Percentiles rank a stretch among this genome's conserved stretches.
These are phyloP conservation scores for Istiophorus platypterus DNA, from an alignment of 2,113 vertebrate genomes.

Conservation along the genomic window DNA sequence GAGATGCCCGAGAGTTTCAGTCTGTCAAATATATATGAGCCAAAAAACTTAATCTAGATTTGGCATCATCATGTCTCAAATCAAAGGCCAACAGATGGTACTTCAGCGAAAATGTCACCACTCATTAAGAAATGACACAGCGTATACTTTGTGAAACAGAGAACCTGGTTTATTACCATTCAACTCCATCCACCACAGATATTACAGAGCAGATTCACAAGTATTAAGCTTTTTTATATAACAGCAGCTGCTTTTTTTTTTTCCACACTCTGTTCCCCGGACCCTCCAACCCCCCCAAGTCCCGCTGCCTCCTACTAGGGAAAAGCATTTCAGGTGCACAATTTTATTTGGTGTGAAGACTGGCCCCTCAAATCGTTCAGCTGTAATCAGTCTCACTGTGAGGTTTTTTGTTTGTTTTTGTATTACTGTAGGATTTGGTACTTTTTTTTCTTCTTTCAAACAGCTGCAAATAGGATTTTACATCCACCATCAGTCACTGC, in stretches of 20 bases:
- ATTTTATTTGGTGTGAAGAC: slow-evolving; percentile 82
- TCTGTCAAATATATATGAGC: background rate
- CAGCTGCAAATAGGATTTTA: slow-evolving; percentile 71
- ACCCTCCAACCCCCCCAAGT: slow-evolving; percentile 18
- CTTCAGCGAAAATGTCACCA: slow-evolving; percentile 6
- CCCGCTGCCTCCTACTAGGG: slow-evolving; percentile 63
- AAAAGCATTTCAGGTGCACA: slow-evolving; percentile 79
- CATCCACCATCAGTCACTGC: slow-evolving; percentile 73
- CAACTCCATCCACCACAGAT: slow-evolving; percentile 87
- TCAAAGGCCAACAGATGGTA: background rate
- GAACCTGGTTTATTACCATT: slow-evolving; percentile 88
- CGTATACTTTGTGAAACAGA: slow-evolving; percentile 83
- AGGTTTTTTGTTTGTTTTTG: slow-evolving; percentile 60
- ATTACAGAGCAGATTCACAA: slow-evolving; percentile 88
- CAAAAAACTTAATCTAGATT: background rate
- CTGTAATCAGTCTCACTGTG: slow-evolving; percentile 69
- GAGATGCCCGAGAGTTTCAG: background rate
- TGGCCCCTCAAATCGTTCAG: slow-evolving; percentile 69
- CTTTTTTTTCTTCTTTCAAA: slow-evolving; percentile 28
- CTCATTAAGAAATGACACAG: slow-evolving; percentile 56
- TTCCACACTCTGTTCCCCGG: slow-evolving; percentile 62
- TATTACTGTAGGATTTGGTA: slow-evolving; percentile 71
- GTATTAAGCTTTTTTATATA: slow-evolving; percentile 84
- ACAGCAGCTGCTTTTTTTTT: slow-evolving; percentile 84
- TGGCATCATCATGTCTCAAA: background rate